A percentile compares a stretch with the other conserved stretches of the same genome.
Evolutionary conservation across 2,888 invertebrate genomes (phyloP).

Genomic region (Ochropacha duplaris): DNA sequence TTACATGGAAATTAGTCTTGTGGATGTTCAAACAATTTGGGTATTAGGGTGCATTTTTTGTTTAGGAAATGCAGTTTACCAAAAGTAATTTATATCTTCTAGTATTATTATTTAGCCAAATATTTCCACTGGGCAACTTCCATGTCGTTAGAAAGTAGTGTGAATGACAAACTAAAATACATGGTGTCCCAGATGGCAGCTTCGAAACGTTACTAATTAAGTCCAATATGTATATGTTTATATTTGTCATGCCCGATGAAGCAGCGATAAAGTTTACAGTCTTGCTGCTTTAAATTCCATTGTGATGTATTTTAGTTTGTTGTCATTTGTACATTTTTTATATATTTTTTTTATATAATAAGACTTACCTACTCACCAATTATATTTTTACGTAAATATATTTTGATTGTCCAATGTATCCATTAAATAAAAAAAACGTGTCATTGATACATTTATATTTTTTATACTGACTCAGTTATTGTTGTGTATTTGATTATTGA

Average conservation of each 20-base stretch:
- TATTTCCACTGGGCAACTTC: slow-evolving; percentile 10
- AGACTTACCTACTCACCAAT: background rate
- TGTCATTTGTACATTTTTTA: background rate
- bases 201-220: background rate
- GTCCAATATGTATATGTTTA: background rate
- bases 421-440: background rate
- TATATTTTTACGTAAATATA: background rate
- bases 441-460: background rate
- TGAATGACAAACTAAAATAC: background rate
- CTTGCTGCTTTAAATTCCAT: background rate
- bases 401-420: background rate
- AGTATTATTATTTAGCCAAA: slow-evolving; percentile 24
- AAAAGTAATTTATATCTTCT: slow-evolving; percentile 16
- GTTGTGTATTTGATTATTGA: background rate
- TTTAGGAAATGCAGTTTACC: slow-evolving; percentile 11
- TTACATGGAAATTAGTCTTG: background rate
- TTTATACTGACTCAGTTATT: background rate
- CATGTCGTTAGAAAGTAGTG: background rate
- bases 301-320: background rate
- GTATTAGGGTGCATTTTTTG: slow-evolving; percentile 14
- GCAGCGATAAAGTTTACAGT: background rate
- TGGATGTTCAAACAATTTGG: slow-evolving; percentile 5
- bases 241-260: background rate
- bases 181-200: background rate
- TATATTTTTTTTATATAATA: background rate